Conservation (phyloP, 2,888 invertebrate genomes). For the Eilema sororculum region DNA sequence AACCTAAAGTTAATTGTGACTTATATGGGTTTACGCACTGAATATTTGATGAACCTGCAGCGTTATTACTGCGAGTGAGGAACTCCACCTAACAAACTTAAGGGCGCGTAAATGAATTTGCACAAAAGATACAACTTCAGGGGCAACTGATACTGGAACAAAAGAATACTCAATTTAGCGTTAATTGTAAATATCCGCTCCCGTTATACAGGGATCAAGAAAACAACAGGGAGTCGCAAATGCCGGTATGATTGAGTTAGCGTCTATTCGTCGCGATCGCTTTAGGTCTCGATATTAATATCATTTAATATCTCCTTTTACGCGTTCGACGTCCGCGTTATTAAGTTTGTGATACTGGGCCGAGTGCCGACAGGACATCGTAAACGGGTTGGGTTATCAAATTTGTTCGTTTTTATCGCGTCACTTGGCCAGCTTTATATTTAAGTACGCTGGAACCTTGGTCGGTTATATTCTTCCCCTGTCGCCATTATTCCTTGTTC, state of each 20-base stretch:
- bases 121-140: not conserved
- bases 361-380: not conserved
- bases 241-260: slow-evolving; percentile 7
- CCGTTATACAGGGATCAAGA: not conserved
- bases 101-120: not conserved
- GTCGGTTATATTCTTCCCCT: not conserved
- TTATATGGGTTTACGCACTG: slow-evolving; percentile 6
- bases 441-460: not conserved
- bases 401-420: not conserved
- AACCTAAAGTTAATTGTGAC: slow-evolving; percentile 8
- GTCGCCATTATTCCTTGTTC: not conserved
- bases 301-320: slow-evolving; percentile 13
- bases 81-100: not conserved
- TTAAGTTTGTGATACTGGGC: slow-evolving; percentile 8
- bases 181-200: slow-evolving; percentile 6
- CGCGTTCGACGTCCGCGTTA: slow-evolving; percentile 9
- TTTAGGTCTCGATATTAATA: slow-evolving; percentile 11
- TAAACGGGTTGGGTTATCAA: not conserved
- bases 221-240: slow-evolving; percentile 5
- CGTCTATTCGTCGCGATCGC: slow-evolving; percentile 14
- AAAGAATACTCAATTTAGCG: not conserved
- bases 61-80: not conserved
- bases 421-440: not conserved
- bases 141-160: not conserved
- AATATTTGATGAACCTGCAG: slow-evolving; percentile 4